Conservation (phyloP, 2,113 vertebrate genomes). For the Sigmodon hispidus region DNA sequence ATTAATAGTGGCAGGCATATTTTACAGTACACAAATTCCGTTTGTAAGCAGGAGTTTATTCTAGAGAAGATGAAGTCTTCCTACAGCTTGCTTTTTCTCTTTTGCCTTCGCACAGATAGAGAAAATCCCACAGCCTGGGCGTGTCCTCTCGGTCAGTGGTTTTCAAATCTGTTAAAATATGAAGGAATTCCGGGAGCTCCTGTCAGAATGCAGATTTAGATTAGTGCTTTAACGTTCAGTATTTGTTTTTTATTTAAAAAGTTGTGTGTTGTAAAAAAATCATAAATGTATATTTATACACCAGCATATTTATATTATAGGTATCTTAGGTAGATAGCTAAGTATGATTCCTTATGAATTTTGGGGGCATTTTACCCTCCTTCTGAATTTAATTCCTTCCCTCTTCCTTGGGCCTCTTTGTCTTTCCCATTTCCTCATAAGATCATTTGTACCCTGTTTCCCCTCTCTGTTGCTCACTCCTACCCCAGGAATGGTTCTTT, state of each 20-base stretch:
- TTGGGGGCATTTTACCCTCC: neutral
- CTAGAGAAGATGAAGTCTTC: neutral
- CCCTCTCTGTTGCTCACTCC: neutral
- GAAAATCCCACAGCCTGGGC: neutral
- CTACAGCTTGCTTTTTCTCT: neutral
- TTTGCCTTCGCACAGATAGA: neutral
- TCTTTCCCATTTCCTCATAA: neutral
- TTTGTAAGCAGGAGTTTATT: neutral
- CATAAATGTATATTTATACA: neutral
- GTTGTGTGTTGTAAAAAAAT: neutral
- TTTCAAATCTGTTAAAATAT: neutral
- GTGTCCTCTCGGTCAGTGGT: neutral
- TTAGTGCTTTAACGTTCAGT: neutral
- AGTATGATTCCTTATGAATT: neutral
- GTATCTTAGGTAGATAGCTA: neutral
- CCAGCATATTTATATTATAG: neutral
- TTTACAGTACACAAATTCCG: neutral
- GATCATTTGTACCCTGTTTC: neutral
- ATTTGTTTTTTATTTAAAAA: neutral
- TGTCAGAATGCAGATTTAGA: neutral
- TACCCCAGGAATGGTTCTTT: neutral
- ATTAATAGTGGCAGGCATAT: neutral
- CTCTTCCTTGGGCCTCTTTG: neutral
- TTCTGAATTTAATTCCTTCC: neutral
- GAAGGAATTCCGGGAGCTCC: neutral